Evolutionary conservation across 2,888 invertebrate genomes (phyloP), one percentile per base, ranked within the genome.

Genomic region (Cacoxenus indagator): DNA sequence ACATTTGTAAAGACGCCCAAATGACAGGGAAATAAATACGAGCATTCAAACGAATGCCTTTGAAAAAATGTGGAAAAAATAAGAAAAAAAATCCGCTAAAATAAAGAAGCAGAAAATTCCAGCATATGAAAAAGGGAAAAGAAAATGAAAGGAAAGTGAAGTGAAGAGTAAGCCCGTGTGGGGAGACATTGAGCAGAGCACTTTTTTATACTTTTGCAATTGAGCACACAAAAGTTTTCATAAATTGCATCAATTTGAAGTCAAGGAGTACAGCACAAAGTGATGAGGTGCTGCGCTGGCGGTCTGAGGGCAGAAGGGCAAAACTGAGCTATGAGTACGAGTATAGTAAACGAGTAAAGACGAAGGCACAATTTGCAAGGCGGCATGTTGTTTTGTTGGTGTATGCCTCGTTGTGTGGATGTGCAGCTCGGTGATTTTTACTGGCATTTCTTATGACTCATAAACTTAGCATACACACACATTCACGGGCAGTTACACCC

Each of bases 221-320:
- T 79, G 81, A 79, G 79, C 78, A 78, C 78, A 81, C 79, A 80
- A 80, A 81, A 80, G 81, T 79, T 81, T 81, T 80, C 79, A 80
- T 80, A 80, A 80, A 80, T 80, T 80, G 79, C 79, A 80, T 80
- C 81, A 81, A 81, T 81, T 80, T 81, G 78, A 72, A 71, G 75
- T 72, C 66, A 67, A 54, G 69, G 26, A 65, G 37, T 17, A 54
- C 37, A 37, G 64, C 64, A 48, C 17, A 26, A 46, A n/a, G 46
- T n/a, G 22, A 19, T 61, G 26, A 57, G 8, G 24, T 37, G 14
- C 45, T 9, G 65, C 31, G 26, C n/a, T n/a, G 8, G 19, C 5
- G 61, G 14, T 9, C n/a, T n/a, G n/a, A 26, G 14, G 27, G n/a
- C 24, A 55, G 14, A 26, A 19, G 22, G 22, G 45, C 61, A 43